Evolutionary conservation across 1,140 invertebrate genomes (phyloP).

Genomic region (Liolophura sinensis): DNA sequence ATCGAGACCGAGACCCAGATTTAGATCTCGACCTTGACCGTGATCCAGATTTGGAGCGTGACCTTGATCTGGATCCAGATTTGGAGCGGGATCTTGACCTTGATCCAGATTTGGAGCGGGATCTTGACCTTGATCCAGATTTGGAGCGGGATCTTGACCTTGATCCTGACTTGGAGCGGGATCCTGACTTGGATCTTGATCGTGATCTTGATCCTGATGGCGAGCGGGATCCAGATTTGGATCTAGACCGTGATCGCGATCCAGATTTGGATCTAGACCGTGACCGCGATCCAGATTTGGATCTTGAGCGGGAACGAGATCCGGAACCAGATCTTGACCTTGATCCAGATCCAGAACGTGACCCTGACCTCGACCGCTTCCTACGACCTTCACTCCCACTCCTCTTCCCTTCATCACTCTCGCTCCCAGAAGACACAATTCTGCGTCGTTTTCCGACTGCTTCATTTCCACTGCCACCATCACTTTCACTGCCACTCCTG

Average conservation of each 20-base stretch:
- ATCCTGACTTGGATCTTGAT: constrained; percentile 46
- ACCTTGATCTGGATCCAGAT: constrained; percentile 38
- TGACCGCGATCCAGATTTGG: constrained; percentile 21
- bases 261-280: constrained; percentile 42
- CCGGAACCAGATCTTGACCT: constrained; percentile 47
- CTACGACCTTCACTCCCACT: constrained; percentile 28
- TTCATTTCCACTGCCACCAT: constrained; percentile 53
- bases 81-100: constrained; percentile 18
- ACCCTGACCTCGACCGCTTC: constrained; percentile 52
- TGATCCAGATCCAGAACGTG: constrained; percentile 44
- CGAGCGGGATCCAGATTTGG: constrained; percentile 53
- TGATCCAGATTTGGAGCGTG: constrained; percentile 46
- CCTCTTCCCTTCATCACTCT: constrained; percentile 33
- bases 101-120: constrained; percentile 12
- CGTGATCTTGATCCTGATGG: constrained; percentile 10
- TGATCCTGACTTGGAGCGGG: constrained; percentile 43
- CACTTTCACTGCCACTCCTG: constrained; percentile 63
- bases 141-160: constrained; percentile 46
- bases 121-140: constrained; percentile 33
- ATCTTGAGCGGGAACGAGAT: constrained; percentile 36
- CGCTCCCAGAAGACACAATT: constrained; percentile 56
- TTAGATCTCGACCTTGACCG: constrained; percentile 36
- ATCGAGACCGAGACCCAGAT: constrained; percentile 44
- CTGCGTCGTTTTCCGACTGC: constrained; percentile 54
- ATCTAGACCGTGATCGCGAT: constrained; percentile 40